These are phyloP conservation scores for Odontocerum albicorne DNA, from an alignment of 2,888 invertebrate genomes.

Conservation along the genomic window DNA sequence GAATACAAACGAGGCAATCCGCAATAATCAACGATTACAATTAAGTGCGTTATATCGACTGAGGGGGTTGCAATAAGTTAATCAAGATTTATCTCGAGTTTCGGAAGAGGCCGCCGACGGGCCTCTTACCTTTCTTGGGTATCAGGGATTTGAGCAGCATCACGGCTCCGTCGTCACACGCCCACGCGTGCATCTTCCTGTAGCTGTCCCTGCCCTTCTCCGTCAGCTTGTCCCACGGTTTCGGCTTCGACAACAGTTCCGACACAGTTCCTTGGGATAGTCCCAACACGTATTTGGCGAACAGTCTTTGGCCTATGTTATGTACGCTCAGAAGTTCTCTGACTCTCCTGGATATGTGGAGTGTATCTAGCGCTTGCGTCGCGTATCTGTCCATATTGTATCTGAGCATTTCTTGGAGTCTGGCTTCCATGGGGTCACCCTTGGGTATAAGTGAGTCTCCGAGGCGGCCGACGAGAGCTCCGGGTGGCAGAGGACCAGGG, in stretches of 20 bases:
- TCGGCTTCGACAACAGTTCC: conserved; percentile 96
- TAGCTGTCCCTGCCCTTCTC: conserved; percentile 99
- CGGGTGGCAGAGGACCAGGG: conserved; percentile 71
- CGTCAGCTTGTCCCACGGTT: conserved; percentile 99
- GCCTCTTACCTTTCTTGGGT: conserved; percentile 91
- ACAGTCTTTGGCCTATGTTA: conserved; percentile 97
- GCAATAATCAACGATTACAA: neutral
- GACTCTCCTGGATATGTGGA: conserved; percentile 90
- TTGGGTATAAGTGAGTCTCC: conserved; percentile 92
- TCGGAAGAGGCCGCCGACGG: conserved; percentile 35
- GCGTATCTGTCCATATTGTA: conserved; percentile 97
- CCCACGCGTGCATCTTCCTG: conserved; percentile 99
- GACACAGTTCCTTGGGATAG: conserved; percentile 97
- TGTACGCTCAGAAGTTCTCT: conserved; percentile 93
- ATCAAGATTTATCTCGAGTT: conserved; percentile 35
- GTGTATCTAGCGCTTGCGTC: conserved; percentile 91
- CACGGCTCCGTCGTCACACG: conserved; percentile 96
- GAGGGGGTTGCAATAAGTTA: too few relatives aligned
- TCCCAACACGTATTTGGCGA: conserved; percentile 98
- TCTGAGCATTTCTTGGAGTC: conserved; percentile 89
- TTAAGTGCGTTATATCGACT: neutral
- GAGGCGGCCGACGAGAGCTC: conserved; percentile 79
- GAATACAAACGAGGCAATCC: conserved; percentile 9
- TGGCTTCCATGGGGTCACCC: conserved; percentile 91
- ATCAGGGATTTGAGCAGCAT: conserved; percentile 96